Conservation (phyloP, 2,888 invertebrate genomes). For the Drosophila fungiperda region DNA sequence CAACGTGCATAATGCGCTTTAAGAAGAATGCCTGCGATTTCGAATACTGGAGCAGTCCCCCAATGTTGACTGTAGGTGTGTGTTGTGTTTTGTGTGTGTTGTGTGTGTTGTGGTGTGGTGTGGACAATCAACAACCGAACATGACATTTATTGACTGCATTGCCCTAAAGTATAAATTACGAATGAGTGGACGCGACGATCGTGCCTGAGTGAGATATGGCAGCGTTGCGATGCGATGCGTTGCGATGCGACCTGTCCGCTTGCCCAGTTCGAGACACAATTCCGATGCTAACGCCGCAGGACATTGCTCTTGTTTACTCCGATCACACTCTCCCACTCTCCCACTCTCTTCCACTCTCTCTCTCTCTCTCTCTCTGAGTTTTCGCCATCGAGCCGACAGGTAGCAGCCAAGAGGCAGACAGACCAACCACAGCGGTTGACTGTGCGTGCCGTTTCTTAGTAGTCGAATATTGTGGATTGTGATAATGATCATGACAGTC, state of each 20-base stretch:
- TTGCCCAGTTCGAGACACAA: slow-evolving; percentile 18
- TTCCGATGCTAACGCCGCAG: slow-evolving; percentile 66
- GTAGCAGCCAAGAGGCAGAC: slow-evolving; percentile 57
- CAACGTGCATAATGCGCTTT: slow-evolving; percentile 59
- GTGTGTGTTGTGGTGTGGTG: slow-evolving; percentile 50
- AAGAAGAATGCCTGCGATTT: slow-evolving; percentile 80
- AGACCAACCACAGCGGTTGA: slow-evolving; percentile 82
- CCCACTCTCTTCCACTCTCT: not conserved
- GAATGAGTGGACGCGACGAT: slow-evolving; percentile 62
- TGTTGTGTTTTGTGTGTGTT: slow-evolving; percentile 1
- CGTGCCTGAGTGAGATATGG: slow-evolving; percentile 66
- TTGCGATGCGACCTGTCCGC: not conserved
- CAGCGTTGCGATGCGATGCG: not conserved
- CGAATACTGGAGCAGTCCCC: slow-evolving; percentile 74
- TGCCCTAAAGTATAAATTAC: slow-evolving; percentile 78
- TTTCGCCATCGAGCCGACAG: slow-evolving; percentile 32
- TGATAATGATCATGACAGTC: slow-evolving; percentile 85
- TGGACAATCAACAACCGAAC: slow-evolving; percentile 80
- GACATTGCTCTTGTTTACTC: slow-evolving; percentile 75
- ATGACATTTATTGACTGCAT: slow-evolving; percentile 84
- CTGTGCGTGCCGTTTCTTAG: slow-evolving; percentile 63
- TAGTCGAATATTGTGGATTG: slow-evolving; percentile 71
- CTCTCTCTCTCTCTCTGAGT: not conserved
- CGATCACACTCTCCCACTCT: slow-evolving; percentile 3
- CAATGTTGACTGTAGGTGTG: slow-evolving; percentile 16